These are phyloP conservation scores for Ovis canadensis DNA, from an alignment of 2,113 vertebrate species.

Conservation along the genomic window DNA sequence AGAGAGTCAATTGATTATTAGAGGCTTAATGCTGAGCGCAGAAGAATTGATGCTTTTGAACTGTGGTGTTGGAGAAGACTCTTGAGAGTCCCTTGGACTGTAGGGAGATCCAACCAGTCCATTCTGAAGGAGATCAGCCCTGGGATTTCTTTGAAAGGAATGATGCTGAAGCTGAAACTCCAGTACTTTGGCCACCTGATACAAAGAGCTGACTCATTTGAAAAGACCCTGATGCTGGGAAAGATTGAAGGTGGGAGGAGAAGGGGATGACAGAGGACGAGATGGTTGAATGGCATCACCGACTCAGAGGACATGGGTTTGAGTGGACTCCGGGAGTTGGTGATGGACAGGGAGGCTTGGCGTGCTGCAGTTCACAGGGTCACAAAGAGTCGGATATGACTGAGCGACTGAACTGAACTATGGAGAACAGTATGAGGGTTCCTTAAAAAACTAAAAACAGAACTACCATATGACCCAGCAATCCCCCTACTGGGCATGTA, in stretches of 20 bases:
- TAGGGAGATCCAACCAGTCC: neutral
- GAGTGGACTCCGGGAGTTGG: neutral
- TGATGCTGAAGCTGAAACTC: neutral
- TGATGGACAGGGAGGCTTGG: neutral
- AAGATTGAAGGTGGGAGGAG: neutral
- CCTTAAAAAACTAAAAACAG: neutral
- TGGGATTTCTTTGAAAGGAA: neutral
- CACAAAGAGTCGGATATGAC: neutral
- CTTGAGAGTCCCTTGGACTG: neutral
- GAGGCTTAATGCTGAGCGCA: neutral
- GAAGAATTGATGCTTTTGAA: neutral
- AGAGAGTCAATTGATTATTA: neutral
- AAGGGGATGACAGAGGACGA: neutral
- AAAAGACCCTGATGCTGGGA: neutral
- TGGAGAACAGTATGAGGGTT: neutral
- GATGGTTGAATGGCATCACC: neutral
- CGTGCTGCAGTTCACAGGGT: accelerated
- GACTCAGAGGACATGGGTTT: neutral
- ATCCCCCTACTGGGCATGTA: neutral
- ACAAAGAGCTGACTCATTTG: neutral
- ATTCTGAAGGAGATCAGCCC: neutral
- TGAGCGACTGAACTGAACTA: neutral
- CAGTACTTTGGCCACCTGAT: neutral
- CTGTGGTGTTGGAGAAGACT: neutral
- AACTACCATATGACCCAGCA: neutral